A percentile compares a stretch with the other conserved stretches of the same genome.
phyloP scores from a whole-genome alignment of 2,888 invertebrate genomes.

The Criorhina ranunculi region DNA sequence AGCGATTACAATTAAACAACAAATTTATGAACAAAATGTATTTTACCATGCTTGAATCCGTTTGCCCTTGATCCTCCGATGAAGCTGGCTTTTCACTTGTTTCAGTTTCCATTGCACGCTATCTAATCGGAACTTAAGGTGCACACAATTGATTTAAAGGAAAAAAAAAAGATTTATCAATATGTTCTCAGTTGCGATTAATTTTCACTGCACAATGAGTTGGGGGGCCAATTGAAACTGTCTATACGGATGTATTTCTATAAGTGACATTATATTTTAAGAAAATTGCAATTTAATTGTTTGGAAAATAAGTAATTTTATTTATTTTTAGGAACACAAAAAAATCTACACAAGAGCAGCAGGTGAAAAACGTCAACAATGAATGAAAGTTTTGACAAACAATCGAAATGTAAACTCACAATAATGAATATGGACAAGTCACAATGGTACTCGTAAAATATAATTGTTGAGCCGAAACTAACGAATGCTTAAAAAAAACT shows the following conservation, averaged over 20 bases:
- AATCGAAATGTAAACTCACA: constrained; percentile 2
- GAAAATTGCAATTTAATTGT: constrained; percentile 1
- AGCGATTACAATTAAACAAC: not conserved
- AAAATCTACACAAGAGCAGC: constrained; percentile 15
- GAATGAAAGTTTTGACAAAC: constrained; percentile 12
- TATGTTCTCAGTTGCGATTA: not conserved
- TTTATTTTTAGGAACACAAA: constrained; percentile 9
- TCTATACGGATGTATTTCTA: not conserved
- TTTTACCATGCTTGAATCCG: constrained; percentile 76
- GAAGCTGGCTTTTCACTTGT: constrained; percentile 25
- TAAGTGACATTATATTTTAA: constrained; percentile 20
- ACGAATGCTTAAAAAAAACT: too few relatives aligned
- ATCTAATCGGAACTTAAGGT: not conserved
- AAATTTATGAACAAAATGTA: not conserved
- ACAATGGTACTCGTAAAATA: not conserved
- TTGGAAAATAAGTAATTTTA: not conserved
- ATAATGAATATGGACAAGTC: not conserved
- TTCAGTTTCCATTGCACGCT: constrained; percentile 51
- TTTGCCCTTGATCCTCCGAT: constrained; percentile 68
- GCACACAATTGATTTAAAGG: constrained; percentile 12
- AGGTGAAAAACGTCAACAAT: constrained; percentile 57
- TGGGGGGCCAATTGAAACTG: not conserved
- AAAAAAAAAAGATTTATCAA: constrained; percentile 2
- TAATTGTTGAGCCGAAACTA: too few relatives aligned
- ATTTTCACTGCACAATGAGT: constrained; percentile 13